Conservation (phyloP, 2,113 vertebrate species). For the Nyctereutes procyonoides region DNA sequence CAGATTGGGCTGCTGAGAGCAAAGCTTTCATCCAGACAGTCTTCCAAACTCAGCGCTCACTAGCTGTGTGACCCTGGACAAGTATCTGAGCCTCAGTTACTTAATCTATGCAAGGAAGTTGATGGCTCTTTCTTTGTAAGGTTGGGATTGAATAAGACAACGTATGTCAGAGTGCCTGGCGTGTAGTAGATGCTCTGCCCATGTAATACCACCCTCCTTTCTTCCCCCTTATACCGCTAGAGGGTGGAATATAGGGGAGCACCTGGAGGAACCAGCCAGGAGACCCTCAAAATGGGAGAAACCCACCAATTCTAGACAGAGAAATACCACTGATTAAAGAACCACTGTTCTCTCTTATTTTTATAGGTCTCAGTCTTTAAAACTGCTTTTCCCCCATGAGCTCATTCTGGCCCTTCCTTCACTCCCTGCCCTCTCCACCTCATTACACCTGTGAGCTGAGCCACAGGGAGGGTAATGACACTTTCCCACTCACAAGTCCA, state of each 20-base stretch:
- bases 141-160: not conserved
- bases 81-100: not conserved
- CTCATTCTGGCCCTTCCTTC: not conserved
- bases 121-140: not conserved
- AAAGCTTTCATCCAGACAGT: not conserved
- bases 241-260: no score
- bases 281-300: not conserved
- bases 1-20: not conserved
- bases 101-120: not conserved
- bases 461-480: not conserved
- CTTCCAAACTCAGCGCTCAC: not conserved
- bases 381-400: not conserved
- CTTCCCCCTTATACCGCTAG: not conserved
- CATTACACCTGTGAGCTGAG: not conserved
- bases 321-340: not conserved
- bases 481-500: not conserved
- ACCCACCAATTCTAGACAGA: not conserved
- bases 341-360: not conserved
- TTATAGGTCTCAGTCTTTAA: not conserved
- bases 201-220: fast-evolving
- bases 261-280: not conserved
- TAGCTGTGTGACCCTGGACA: not conserved
- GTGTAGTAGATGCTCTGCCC: not conserved
- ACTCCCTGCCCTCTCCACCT: no score
- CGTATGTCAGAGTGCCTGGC: not conserved